Percentiles rank a stretch among this genome's conserved stretches.
Conservation (phyloP, 2,113 vertebrate genomes). For the Todiramphus chloris region DNA sequence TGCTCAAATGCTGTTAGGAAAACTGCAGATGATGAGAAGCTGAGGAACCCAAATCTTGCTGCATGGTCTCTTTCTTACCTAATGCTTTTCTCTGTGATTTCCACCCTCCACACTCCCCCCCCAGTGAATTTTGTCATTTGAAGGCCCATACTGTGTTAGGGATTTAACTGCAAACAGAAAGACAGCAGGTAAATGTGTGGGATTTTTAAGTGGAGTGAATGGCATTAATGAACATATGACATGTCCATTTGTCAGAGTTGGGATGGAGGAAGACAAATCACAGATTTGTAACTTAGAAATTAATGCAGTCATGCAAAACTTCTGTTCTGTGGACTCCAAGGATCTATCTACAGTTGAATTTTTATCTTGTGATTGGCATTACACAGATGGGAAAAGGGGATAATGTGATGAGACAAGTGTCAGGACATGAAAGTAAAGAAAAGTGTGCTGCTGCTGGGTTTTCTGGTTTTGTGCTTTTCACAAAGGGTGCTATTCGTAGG, state of each 20-base stretch:
- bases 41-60: not conserved
- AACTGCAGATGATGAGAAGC: not conserved
- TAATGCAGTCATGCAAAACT: conserved; percentile 25
- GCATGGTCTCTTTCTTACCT: not conserved
- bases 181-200: not conserved
- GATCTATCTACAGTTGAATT: not conserved
- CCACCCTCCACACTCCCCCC: no score
- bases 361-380: not conserved
- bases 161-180: not conserved
- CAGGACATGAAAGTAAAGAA: not conserved
- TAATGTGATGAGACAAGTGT: not conserved
- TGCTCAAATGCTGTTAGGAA: not conserved
- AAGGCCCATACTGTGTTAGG: not conserved
- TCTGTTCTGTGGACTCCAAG: not conserved
- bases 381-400: conserved; percentile 5
- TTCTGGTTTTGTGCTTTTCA: conserved; percentile 23
- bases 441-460: not conserved
- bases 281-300: conserved; percentile 11
- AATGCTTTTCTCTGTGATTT: not conserved
- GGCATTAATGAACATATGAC: not conserved
- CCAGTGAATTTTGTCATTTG: not conserved
- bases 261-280: conserved; percentile 1
- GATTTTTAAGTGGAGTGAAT: not conserved
- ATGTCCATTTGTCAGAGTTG: not conserved
- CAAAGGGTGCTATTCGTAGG: not conserved